Conservation (phyloP, 1,140 invertebrate species). For the Hyposmocoma kahamanoa region DNA sequence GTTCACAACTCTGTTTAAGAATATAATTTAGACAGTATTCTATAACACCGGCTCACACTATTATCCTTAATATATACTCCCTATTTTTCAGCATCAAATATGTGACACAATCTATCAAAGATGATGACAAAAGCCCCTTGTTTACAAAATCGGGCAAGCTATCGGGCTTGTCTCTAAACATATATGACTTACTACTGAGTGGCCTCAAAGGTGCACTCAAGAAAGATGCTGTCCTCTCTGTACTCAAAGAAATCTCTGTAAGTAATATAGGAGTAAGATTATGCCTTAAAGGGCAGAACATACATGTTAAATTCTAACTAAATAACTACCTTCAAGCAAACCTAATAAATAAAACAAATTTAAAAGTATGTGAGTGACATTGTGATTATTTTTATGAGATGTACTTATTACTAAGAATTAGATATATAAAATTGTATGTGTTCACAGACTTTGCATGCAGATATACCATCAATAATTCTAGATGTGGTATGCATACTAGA, state of each 20-base stretch:
- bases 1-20: no score
- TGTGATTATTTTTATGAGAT: conserved; percentile 3
- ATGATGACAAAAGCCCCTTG: conserved; percentile 71
- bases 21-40: no score
- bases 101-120: conserved; percentile 71
- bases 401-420: neutral
- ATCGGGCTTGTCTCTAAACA: conserved; percentile 70
- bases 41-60: no score
- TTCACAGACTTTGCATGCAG: conserved; percentile 80
- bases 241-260: conserved; percentile 81
- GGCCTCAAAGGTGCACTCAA: conserved; percentile 81
- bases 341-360: neutral
- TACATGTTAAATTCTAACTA: no score
- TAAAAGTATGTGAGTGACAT: neutral
- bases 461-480: conserved; percentile 84
- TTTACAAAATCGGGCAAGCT: conserved; percentile 72
- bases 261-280: no score
- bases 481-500: conserved; percentile 88
- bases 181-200: conserved; percentile 80
- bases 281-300: no score
- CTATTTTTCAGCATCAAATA: conserved; percentile 70
- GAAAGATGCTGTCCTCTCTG: conserved; percentile 80
- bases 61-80: no score
- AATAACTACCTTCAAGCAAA: no score
- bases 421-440: conserved; percentile 1